Percentiles rank a stretch among this genome's conserved stretches.
Evolutionary conservation across 92 coral and sea anemone species (phyloP).

Genomic region (Galaxea fascicularis): DNA sequence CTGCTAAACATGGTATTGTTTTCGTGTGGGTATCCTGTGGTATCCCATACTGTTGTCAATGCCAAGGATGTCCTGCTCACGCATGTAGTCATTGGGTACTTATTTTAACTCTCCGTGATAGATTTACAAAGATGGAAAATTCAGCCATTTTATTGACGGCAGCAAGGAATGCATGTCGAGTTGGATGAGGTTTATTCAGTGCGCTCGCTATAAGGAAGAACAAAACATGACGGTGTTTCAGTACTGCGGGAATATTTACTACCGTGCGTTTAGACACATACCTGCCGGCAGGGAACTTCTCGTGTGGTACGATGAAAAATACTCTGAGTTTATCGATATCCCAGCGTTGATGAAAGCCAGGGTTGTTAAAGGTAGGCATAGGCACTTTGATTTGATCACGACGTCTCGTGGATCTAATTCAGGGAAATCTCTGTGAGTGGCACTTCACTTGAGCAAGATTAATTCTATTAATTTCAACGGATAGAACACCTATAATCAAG

Average conservation of each 20-base stretch:
- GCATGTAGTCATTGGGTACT: background rate
- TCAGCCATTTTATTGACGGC: slow-evolving; percentile 94
- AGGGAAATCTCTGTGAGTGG: too few relatives aligned
- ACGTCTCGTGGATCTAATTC: too few relatives aligned
- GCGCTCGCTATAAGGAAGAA: slow-evolving; percentile 94
- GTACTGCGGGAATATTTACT: slow-evolving; percentile 91
- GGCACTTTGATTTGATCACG: background rate
- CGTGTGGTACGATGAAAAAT: slow-evolving; percentile 97
- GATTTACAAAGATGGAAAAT: slow-evolving; percentile 94
- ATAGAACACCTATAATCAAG: too few relatives aligned
- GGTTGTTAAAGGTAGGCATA: slow-evolving; percentile 38
- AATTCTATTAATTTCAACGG: too few relatives aligned
- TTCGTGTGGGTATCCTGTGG: too few relatives aligned
- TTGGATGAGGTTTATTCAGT: slow-evolving; percentile 97
- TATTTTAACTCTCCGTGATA: slow-evolving; percentile 4
- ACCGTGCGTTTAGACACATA: slow-evolving; percentile 89
- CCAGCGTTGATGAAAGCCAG: slow-evolving; percentile 77
- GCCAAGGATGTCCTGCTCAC: too few relatives aligned
- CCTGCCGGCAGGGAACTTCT: slow-evolving; percentile 80
- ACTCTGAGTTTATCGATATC: slow-evolving; percentile 93
- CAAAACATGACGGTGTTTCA: slow-evolving; percentile 99
- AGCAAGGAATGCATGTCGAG: slow-evolving; percentile 83
- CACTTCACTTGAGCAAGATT: too few relatives aligned
- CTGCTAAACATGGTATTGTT: too few relatives aligned
- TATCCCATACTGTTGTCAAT: too few relatives aligned